Percentiles rank a stretch among this genome's conserved stretches.
These are phyloP conservation scores for Haliclystus octoradiatus DNA, from an alignment of 30 jellyfish, hydroid and myxozoan genomes.

Conservation along the genomic window DNA sequence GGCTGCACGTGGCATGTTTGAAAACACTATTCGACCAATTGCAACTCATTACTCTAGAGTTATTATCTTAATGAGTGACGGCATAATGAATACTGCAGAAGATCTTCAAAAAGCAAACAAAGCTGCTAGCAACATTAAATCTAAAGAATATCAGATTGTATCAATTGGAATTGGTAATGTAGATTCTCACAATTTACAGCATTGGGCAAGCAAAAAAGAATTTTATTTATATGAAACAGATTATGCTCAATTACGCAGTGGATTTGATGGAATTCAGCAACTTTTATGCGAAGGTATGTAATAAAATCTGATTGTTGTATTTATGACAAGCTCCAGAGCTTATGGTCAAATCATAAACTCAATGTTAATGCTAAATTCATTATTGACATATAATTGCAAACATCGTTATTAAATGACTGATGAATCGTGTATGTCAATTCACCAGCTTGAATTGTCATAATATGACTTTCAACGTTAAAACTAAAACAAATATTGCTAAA, in stretches of 20 bases:
- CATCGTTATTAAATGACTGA: too few relatives aligned
- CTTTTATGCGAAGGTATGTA: neutral
- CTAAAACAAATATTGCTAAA: too few relatives aligned
- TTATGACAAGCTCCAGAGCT: too few relatives aligned
- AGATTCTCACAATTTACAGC: slow-evolving; percentile 2
- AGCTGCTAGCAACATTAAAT: neutral
- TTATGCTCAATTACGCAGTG: neutral
- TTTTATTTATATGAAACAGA: slow-evolving; percentile 2
- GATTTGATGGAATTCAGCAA: neutral
- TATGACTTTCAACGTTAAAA: too few relatives aligned
- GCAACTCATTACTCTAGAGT: neutral
- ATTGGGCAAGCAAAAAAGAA: slow-evolving; percentile 45
- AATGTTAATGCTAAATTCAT: too few relatives aligned
- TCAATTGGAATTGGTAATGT: slow-evolving; percentile 45
- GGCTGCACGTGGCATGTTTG: too few relatives aligned
- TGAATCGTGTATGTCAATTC: too few relatives aligned
- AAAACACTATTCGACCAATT: too few relatives aligned
- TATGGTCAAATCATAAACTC: too few relatives aligned
- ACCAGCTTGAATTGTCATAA: too few relatives aligned
- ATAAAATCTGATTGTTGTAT: too few relatives aligned
- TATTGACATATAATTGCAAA: too few relatives aligned
- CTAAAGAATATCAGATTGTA: slow-evolving; percentile 1
- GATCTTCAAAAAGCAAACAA: neutral
- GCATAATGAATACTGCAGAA: neutral
- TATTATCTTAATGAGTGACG: neutral